Base-by-base conservation (phyloP, 2,888 invertebrate genomes). In the Epinotia ramella region DNA sequence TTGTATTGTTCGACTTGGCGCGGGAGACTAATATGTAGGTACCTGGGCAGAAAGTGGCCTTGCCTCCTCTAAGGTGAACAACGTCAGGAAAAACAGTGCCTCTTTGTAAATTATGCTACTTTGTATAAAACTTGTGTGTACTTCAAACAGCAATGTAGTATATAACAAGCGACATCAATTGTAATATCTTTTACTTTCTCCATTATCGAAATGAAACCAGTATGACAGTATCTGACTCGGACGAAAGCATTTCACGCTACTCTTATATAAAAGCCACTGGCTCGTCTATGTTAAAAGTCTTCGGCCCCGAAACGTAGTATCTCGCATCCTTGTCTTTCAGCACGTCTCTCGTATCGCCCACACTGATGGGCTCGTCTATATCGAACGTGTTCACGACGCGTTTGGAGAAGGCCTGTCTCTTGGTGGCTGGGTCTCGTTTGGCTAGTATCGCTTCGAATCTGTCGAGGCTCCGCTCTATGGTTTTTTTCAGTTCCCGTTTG, bases 211-310 rank as follows among this genome's bases (percentile, higher is more conserved):
- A 49, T 49, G 44, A 46, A 12, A 46, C 1, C 11, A n/a, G n/a
- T n/a, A n/a, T 1, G 13, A 46, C 4, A 28, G 28, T 46, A 46
- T 46, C 4, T 13, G 13, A 49, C 33, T 49, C 6, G 49, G 6
- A 6, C 6, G 49, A 16, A 16, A 16, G 5, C 49, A 49, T 49
- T 49, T 49, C 49, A 0, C 16, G 49, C 16, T 5, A 49, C 16
- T 16, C 16, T 79, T 84, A 87, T 6, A 81, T 78, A 78, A 80
- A 81, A 18, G 77, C 59, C 67, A 95, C 89, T 46, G 95, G 95
- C 83, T 95, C 94, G 89, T 96, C 96, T 77, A 96, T 95, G 84
- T 95, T 89, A 86, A 91, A 95, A 9, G 95, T 96, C 81, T 91
- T 91, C 40, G 95, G 94, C 3, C 94, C 93, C 76, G 95, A 89